Evolutionary conservation across 2,888 invertebrate genomes (phyloP).

Genomic region (Agrochola litura): DNA sequence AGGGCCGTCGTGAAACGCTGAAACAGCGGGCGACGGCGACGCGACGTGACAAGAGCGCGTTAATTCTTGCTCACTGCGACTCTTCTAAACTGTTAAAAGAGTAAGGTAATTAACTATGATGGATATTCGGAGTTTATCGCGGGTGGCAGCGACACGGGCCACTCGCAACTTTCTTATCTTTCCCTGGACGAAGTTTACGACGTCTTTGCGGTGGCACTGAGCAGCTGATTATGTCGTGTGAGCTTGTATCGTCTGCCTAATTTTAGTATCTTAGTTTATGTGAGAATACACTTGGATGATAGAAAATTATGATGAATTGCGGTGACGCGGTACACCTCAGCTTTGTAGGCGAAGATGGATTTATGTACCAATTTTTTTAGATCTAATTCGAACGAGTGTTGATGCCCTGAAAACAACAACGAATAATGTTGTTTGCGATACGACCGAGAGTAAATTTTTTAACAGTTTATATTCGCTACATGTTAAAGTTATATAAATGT

Average conservation of each 20-base stretch:
- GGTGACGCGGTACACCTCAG: neutral
- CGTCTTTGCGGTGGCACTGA: slow-evolving; percentile 74
- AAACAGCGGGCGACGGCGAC: slow-evolving; percentile 72
- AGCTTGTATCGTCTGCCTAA: slow-evolving; percentile 63
- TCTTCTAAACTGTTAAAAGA: slow-evolving; percentile 86
- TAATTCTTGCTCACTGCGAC: slow-evolving; percentile 80
- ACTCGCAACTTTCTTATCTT: slow-evolving; percentile 84
- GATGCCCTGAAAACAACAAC: neutral
- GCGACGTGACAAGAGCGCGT: slow-evolving; percentile 80
- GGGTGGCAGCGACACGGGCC: slow-evolving; percentile 79
- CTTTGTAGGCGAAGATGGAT: neutral
- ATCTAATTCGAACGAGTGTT: neutral
- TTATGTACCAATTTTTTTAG: neutral
- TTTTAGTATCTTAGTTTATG: slow-evolving; percentile 56
- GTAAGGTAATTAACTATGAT: slow-evolving; percentile 89
- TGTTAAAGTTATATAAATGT: neutral
- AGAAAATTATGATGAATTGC: slow-evolving; percentile 30
- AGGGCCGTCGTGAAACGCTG: slow-evolving; percentile 74
- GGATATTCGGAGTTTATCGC: slow-evolving; percentile 88
- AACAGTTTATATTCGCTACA: neutral
- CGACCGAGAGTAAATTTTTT: neutral
- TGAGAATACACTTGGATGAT: slow-evolving; percentile 32
- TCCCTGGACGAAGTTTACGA: slow-evolving; percentile 77
- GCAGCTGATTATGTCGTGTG: slow-evolving; percentile 74
- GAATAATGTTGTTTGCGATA: neutral